phyloP scores from a whole-genome alignment of 2,797 vertebrate species.

The Miichthys miiuy region DNA sequence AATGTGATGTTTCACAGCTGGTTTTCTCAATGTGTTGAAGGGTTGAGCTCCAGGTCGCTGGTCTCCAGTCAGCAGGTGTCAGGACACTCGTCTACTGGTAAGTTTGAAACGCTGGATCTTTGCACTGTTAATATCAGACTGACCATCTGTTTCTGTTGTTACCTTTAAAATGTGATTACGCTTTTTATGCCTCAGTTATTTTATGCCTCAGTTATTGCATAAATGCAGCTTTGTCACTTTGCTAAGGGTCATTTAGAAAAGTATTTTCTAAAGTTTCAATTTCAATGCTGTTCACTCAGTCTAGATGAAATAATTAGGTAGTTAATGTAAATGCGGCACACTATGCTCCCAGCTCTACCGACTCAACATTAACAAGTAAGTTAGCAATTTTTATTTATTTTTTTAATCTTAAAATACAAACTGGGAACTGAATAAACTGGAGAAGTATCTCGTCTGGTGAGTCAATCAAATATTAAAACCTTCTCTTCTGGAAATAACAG shows the following conservation, averaged over 20 bases:
- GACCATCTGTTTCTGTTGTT: neutral
- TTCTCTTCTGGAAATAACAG: slow-evolving; percentile 16
- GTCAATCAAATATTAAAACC: slow-evolving; percentile 35
- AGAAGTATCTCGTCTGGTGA: slow-evolving; percentile 16
- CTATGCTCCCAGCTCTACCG: too few species aligned
- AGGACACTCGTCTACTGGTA: slow-evolving; percentile 93
- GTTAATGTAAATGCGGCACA: too few species aligned
- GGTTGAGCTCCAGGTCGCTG: slow-evolving; percentile 92
- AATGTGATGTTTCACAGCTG: slow-evolving; percentile 1
- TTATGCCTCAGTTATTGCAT: too few species aligned
- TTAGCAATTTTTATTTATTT: slow-evolving; percentile 6
- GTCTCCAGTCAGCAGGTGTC: slow-evolving; percentile 95
- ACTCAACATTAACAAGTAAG: neutral
- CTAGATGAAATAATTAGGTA: too few species aligned
- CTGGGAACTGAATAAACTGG: slow-evolving; percentile 13
- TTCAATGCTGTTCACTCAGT: too few species aligned
- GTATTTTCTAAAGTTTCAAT: too few species aligned
- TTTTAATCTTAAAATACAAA: slow-evolving; percentile 12
- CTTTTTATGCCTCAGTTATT: too few species aligned
- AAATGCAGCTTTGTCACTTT: too few species aligned
- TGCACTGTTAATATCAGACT: neutral
- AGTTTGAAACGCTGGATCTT: slow-evolving; percentile 50
- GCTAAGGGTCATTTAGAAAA: too few species aligned
- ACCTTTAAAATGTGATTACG: too few species aligned
- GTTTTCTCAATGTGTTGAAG: slow-evolving; percentile 55